Conservation (phyloP, 1,140 invertebrate species). For the Aphelenchoides besseyi region DNA sequence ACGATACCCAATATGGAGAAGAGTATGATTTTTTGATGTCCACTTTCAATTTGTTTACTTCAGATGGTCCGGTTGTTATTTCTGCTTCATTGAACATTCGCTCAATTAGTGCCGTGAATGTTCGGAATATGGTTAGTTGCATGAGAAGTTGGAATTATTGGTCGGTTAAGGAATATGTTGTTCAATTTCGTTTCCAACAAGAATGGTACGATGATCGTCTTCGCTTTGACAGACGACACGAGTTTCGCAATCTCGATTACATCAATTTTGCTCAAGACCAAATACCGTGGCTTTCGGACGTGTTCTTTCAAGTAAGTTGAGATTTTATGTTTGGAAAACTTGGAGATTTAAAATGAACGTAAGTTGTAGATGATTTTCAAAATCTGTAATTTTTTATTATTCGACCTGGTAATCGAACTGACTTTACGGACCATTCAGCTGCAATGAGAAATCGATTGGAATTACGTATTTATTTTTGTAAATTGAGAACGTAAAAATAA, state of each 20-base stretch:
- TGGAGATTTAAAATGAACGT: no score
- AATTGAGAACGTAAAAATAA: no score
- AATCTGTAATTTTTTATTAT: neutral
- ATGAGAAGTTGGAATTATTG: constrained; percentile 19
- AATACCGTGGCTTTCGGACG: constrained; percentile 87
- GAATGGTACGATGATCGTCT: constrained; percentile 60
- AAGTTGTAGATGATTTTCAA: no score
- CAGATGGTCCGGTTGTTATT: constrained; percentile 57
- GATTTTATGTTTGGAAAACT: constrained; percentile 65
- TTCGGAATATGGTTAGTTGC: constrained; percentile 61
- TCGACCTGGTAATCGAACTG: neutral
- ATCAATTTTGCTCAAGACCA: constrained; percentile 85
- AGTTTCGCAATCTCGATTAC: constrained; percentile 67
- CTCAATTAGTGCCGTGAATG: constrained; percentile 59
- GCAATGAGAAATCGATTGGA: no score
- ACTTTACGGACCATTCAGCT: no score
- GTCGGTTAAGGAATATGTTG: constrained; percentile 57
- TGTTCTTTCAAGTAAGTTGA: constrained; percentile 78
- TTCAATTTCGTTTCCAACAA: constrained; percentile 60
- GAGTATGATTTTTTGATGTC: constrained; percentile 28
- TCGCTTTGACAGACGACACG: constrained; percentile 42
- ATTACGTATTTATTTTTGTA: no score
- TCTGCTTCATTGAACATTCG: constrained; percentile 51
- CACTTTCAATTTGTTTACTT: constrained; percentile 22
- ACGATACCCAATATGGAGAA: constrained; percentile 51